Evolutionary conservation across 2,888 invertebrate genomes (phyloP), one percentile per base, ranked within the genome.

Genomic region (Trypoxylon attenuatum): DNA sequence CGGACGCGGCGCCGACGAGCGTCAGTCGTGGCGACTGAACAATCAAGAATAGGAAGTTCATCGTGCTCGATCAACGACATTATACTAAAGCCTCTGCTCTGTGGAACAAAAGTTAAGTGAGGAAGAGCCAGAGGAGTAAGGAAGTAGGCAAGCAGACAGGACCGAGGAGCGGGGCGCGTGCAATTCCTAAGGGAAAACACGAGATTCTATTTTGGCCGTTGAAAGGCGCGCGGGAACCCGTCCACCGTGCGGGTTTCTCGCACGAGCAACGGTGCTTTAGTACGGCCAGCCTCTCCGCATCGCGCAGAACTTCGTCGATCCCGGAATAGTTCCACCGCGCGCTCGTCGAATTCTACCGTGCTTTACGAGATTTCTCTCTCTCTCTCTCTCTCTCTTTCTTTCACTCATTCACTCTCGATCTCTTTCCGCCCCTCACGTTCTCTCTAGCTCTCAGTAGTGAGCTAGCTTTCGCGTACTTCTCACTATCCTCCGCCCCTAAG

Each of bases 281-380:
- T 85, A 81, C 78, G 76, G 80, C 76, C 79, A 82, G 84, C 77
- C 79, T 76, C 84, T 79, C 79, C 77, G 83, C 74, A 74, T 77
- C 78, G 83, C 58, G 76, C 82, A 78, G 82, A 75, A 70, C 75
- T 55, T 72, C 50, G 62, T 74, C 78, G 72, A 78, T 80, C 83
- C 80, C 80, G 82, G 79, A 82, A 82, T 83, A 82, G 79, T 82
- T 77, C 70, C 65, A 64, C 67, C 43, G 45, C 47, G 55, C 45
- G 45, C 58, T 51, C 60, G 47, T 33, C 23, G 38, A 52, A 56
- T 38, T 62, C 65, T 42, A 61, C 60, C 55, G 42, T 29, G 47
- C 42, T 54, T 13, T n/a, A n/a, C n/a, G n/a, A n/a, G n/a, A n/a
- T n/a, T n/a, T n/a, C n/a, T n/a, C n/a, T n/a, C n/a, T n/a, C n/a